Evolutionary conservation across 2,113 vertebrate genomes (phyloP), one percentile per base, ranked within the genome.

Genomic region (Tringa solitaria): DNA sequence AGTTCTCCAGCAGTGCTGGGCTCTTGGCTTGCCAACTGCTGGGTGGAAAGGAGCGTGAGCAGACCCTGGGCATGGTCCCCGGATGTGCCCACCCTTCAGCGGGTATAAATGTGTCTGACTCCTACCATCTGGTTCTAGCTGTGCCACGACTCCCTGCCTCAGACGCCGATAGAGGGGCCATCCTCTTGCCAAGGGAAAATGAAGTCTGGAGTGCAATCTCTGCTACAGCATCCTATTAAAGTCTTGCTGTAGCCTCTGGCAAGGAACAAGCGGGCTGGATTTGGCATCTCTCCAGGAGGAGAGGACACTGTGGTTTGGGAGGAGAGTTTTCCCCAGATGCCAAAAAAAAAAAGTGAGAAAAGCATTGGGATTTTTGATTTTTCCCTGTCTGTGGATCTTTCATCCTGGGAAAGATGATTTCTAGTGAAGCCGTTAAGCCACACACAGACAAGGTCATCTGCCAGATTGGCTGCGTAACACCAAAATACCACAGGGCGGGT

Each of bases 381-480:
- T 90, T 43, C 27, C 37, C 26, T 30, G 54, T 68, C 37, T 56
- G 0, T 30, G 11, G 21, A 28, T 39, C 61, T 78, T 43, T 89
- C 60, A 20, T 72, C 64, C n/a, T 78, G 53, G 73, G 56, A 89
- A 95, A 87, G 77, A 53, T 48, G 61, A 78, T 96, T 95, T 89
- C 53, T 75, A 48, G 19, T 30, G 80, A 74, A 92, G 23, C 59
- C 0, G 3, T 89, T 95, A 89, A 92, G 46, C 56, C 30, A 15
- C 48, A n/a, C 0, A 2, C 48, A 82, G 84, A 60, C 15, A 43
- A 90, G 46, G 43, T 70, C 64, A 68, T 73, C 73, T 82, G 57
- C 12, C 56, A 87, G 73, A n/a, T 12, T 48, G 72, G 46, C 79
- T 67, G 50, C 8, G 1, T 27, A 45, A 72, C 46, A 22, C 30